Percentiles rank a stretch among this genome's conserved stretches.
phyloP scores from a whole-genome alignment of 2,113 vertebrate genomes.

The Nesogale talazaci region DNA sequence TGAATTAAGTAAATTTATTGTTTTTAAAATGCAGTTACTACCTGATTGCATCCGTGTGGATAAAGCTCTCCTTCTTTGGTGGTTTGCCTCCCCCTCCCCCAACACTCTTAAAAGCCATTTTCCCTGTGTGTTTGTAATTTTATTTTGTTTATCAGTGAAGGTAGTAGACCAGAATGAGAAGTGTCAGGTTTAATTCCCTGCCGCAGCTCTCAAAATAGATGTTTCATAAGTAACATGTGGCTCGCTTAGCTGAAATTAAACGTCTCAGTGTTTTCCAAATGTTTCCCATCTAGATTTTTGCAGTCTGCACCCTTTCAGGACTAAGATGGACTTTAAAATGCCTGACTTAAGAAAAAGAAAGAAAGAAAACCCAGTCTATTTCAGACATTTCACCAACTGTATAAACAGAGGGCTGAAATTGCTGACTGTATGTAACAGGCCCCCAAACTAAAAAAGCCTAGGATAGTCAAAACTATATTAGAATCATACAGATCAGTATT shows the following conservation, averaged over 20 bases:
- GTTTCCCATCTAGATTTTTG: constrained; percentile 65
- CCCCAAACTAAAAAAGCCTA: neutral
- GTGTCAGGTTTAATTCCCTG: constrained; percentile 73
- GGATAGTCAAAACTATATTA: neutral
- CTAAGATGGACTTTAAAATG: constrained; percentile 23
- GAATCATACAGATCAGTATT: neutral
- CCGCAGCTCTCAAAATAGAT: constrained; percentile 66
- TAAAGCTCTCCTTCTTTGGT: neutral
- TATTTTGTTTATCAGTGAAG: constrained; percentile 75
- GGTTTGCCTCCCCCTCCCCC: neutral
- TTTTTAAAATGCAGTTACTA: neutral
- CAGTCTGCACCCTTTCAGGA: constrained; percentile 36
- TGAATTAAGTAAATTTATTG: constrained; percentile 18
- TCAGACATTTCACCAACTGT: neutral
- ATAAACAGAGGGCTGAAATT: neutral
- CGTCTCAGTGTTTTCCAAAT: constrained; percentile 65
- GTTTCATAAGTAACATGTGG: constrained; percentile 73
- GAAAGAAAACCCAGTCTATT: neutral
- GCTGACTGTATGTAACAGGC: neutral
- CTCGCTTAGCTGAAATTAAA: constrained; percentile 74
- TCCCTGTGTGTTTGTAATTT: constrained; percentile 67
- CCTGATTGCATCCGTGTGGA: neutral
- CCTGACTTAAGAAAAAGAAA: neutral
- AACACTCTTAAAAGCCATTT: constrained; percentile 47
- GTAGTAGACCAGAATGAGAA: constrained; percentile 73